Base-by-base conservation (phyloP, 2,113 vertebrate species). In the Bettongia penicillata region DNA sequence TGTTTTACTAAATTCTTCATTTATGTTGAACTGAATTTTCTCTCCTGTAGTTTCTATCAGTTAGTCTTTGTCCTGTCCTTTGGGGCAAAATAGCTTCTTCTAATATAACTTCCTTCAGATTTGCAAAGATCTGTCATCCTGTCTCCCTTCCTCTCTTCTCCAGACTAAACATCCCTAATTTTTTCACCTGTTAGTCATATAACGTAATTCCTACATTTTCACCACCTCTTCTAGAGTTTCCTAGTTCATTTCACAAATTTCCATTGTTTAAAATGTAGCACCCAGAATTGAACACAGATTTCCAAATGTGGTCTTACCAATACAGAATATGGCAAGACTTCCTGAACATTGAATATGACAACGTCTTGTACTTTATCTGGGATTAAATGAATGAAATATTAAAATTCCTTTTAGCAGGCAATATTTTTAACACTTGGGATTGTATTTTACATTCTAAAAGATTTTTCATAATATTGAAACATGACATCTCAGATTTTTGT, bases 341-440 rank as follows among this genome's bases (percentile, higher is more conserved):
- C 53, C 31, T 51, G 43, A 68, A 57, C 10, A 91, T 53, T 22
- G 2, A 47, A 14, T n/a, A 31, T 89, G 53, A 43, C 95, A 94
- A 91, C 68, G 55, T 93, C 84, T 90, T 3, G 31, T 91, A 93
- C 94, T 89, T 57, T 24, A 90, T 24, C 0, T 8, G 53, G 55
- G 37, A 57, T 37, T 51, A 96, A 89, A 91, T 53, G 26, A 84
- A 22, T 43, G n/a, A 84, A 23, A 94, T 89, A 52, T 90, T 95
- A 93, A 92, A 31, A 48, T 37, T n/a, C 84, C 51, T 22, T 5
- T 37, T 90, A 28, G 24, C 26, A 22, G 61, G 26, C 91, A 57
- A 55, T 91, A 23, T 93, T 93, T 97, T 96, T 93, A 90, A 94
- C 53, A 49, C 93, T 95, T 25, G 95, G 90, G 77, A 94, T 84